Conservation (phyloP, 2,113 vertebrate genomes). For the Pontoporia blainvillei region DNA sequence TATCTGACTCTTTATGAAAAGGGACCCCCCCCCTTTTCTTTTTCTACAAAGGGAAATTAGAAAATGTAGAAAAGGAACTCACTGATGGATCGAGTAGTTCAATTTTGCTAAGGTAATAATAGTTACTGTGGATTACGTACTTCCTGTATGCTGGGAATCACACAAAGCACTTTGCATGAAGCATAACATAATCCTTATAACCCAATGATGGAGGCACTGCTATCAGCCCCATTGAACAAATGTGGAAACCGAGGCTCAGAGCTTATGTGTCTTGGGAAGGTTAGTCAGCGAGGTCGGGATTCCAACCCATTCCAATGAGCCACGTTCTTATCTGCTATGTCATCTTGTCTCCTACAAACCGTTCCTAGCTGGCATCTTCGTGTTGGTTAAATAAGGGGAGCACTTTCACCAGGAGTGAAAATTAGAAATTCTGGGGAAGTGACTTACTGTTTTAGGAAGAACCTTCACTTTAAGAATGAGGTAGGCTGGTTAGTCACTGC, state of each 20-base stretch:
- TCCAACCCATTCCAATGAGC: background rate
- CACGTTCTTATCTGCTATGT: background rate
- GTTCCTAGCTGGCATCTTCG: background rate
- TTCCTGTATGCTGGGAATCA: background rate
- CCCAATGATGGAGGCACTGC: rapidly evolving
- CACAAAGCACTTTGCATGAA: background rate
- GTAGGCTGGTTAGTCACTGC: background rate
- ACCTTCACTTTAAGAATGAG: background rate
- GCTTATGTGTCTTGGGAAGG: background rate
- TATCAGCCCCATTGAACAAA: background rate
- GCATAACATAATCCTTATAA: background rate
- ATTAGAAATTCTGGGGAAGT: background rate
- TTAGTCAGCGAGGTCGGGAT: no score
- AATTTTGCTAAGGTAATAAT: background rate
- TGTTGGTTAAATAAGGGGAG: background rate
- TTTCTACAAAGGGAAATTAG: background rate
- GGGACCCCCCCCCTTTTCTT: background rate
- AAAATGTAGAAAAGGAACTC: background rate
- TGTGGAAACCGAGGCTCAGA: background rate
- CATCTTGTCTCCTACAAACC: background rate
- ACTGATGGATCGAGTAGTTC: background rate
- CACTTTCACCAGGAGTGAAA: background rate
- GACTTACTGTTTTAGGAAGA: background rate
- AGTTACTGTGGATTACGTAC: background rate
- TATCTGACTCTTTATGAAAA: background rate